Percentiles rank a stretch among this genome's conserved stretches.
Evolutionary conservation across 2,888 invertebrate genomes (phyloP).

Genomic region (Luperina testacea): DNA sequence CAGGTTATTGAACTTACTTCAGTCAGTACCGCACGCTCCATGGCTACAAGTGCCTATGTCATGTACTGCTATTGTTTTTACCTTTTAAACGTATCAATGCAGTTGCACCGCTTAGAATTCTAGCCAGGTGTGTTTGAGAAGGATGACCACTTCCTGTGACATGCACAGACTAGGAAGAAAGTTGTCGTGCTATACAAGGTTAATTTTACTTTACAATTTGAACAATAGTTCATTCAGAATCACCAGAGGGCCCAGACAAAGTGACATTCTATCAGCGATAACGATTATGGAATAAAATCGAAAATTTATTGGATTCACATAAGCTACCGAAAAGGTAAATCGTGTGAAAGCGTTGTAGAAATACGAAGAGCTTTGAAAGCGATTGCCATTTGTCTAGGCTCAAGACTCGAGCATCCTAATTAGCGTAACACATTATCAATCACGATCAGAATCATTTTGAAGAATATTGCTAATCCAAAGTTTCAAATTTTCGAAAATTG

Average conservation of each 20-base stretch:
- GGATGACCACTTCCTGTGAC: slow-evolving; percentile 40
- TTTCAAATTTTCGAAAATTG: too few species aligned
- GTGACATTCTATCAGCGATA: too few species aligned
- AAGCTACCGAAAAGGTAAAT: too few species aligned
- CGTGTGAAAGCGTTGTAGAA: too few species aligned
- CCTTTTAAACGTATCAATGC: slow-evolving; percentile 41
- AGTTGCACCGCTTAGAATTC: slow-evolving; percentile 33
- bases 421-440: too few species aligned
- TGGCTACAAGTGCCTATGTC: background rate
- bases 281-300: too few species aligned
- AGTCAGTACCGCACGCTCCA: background rate
- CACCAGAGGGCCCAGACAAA: background rate
- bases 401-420: too few species aligned
- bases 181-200: background rate
- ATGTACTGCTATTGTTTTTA: slow-evolving; percentile 30
- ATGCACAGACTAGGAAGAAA: slow-evolving; percentile 20
- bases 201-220: slow-evolving; percentile 1
- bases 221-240: background rate
- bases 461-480: too few species aligned
- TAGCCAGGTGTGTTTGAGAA: slow-evolving; percentile 8
- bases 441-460: too few species aligned
- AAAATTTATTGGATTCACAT: too few species aligned
- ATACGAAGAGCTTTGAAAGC: too few species aligned
- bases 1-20: slow-evolving; percentile 12
- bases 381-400: too few species aligned